These are phyloP conservation scores for Hozukius guyotensis DNA, from an alignment of 2,797 vertebrate genomes.

Conservation along the genomic window DNA sequence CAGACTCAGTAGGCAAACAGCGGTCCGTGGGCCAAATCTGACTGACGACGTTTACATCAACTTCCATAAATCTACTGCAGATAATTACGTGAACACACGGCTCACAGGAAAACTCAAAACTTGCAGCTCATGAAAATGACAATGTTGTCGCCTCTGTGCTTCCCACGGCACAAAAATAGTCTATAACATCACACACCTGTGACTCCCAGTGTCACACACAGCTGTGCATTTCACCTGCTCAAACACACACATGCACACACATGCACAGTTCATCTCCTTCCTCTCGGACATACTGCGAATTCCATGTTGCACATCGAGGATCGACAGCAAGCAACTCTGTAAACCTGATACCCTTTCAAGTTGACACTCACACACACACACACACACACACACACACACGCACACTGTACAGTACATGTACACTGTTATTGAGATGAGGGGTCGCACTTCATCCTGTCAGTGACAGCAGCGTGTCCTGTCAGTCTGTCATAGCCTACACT, in stretches of 20 bases:
- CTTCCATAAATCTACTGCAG: background rate
- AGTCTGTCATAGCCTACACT: conserved; percentile 29
- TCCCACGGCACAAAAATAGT: background rate
- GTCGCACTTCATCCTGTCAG: conserved; percentile 46
- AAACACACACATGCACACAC: background rate
- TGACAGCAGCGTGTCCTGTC: conserved; percentile 42
- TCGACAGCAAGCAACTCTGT: conserved; percentile 25
- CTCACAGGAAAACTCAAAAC: too few relatives aligned
- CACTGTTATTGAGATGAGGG: background rate
- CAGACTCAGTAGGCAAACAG: too few relatives aligned
- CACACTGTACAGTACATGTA: background rate
- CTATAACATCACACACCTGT: conserved; percentile 10
- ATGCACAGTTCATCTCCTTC: conserved; percentile 14
- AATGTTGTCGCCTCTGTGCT: background rate
- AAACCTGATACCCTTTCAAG: conserved; percentile 53
- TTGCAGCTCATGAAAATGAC: background rate
- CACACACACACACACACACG: conserved; percentile 14
- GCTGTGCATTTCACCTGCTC: conserved; percentile 30
- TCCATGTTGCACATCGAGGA: conserved; percentile 16
- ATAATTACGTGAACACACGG: background rate
- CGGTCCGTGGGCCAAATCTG: too few relatives aligned
- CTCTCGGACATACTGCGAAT: conserved; percentile 47
- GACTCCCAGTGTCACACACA: conserved; percentile 5
- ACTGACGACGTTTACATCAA: background rate
- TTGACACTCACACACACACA: conserved; percentile 8